A percentile compares a stretch with the other conserved stretches of the same genome.
Evolutionary conservation across 2,888 invertebrate genomes (phyloP).

Genomic region (Drosophila borborema): DNA sequence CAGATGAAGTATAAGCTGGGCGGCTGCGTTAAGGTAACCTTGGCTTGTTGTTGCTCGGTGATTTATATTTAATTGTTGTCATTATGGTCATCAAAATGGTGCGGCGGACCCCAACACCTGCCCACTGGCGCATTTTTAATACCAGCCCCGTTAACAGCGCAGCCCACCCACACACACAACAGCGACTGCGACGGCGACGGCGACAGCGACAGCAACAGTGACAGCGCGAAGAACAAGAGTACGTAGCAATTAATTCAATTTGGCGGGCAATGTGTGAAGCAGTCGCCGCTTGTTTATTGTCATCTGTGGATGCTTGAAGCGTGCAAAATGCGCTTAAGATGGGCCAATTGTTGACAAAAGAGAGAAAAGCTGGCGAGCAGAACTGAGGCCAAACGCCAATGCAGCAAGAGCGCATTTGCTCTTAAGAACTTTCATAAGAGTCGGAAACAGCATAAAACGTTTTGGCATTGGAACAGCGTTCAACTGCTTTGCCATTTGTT

Average conservation of each 20-base stretch:
- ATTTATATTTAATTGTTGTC: conserved; percentile 83
- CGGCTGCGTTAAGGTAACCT: conserved; percentile 19
- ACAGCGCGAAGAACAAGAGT: background rate
- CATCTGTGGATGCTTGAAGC: conserved; percentile 54
- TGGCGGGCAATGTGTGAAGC: conserved; percentile 47
- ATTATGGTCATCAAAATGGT: conserved; percentile 79
- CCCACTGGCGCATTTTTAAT: conserved; percentile 35
- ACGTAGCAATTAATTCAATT: conserved; percentile 58
- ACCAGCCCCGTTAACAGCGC: conserved; percentile 1
- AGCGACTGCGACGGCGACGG: background rate
- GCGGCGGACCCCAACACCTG: conserved; percentile 49
- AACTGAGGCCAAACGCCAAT: background rate
- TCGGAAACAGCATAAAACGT: background rate
- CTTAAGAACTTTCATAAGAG: conserved; percentile 33
- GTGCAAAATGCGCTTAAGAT: conserved; percentile 61
- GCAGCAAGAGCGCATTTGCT: conserved; percentile 8
- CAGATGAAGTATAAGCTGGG: background rate
- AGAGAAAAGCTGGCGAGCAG: conserved; percentile 6
- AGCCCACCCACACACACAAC: background rate
- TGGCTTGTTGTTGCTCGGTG: conserved; percentile 71
- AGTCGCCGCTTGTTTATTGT: conserved; percentile 47
- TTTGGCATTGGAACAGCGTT: conserved; percentile 27
- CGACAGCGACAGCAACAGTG: background rate
- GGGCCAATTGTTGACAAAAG: conserved; percentile 43
- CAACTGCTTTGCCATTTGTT: background rate